Evolutionary conservation across 2,888 invertebrate species (phyloP).

Genomic region (Drosophila infuscata): DNA sequence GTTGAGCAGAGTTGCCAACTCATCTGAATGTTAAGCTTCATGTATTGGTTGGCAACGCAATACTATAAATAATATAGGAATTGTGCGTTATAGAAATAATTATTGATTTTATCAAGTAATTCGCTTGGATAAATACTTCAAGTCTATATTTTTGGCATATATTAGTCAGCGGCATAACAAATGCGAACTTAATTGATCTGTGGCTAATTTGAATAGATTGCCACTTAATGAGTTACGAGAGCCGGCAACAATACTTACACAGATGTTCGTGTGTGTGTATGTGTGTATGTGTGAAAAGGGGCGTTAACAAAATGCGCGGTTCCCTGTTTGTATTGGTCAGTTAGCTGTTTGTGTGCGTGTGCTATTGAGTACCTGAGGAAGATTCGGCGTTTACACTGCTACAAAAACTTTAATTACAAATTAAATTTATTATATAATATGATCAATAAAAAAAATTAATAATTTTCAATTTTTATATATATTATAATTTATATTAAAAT

Average conservation of each 20-base stretch:
- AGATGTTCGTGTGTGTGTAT: slow-evolving; percentile 12
- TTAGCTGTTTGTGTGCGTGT: slow-evolving; percentile 36
- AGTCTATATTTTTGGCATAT: slow-evolving; percentile 24
- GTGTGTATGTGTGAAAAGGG: slow-evolving; percentile 43
- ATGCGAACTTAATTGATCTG: slow-evolving; percentile 66
- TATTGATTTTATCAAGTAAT: slow-evolving; percentile 39
- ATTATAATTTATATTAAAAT: background rate
- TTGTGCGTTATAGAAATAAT: slow-evolving; percentile 34
- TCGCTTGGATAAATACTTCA: slow-evolving; percentile 11
- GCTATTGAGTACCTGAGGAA: slow-evolving; percentile 33
- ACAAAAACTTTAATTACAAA: slow-evolving; percentile 11
- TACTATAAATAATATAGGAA: slow-evolving; percentile 8
- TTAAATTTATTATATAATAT: background rate
- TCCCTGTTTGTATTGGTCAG: slow-evolving; percentile 66
- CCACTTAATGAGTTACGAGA: slow-evolving; percentile 60
- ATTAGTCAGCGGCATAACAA: slow-evolving; percentile 33
- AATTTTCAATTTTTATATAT: background rate
- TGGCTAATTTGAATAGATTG: slow-evolving; percentile 73
- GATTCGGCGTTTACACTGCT: slow-evolving; percentile 54
- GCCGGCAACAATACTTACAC: slow-evolving; percentile 43
- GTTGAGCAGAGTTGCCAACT: slow-evolving; percentile 67
- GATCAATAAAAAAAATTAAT: background rate
- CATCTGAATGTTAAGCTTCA: slow-evolving; percentile 28
- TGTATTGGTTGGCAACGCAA: slow-evolving; percentile 13
- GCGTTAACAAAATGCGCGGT: slow-evolving; percentile 55